These are phyloP conservation scores for Hymenopus coronatus DNA, from an alignment of 2,888 invertebrate species.

Conservation along the genomic window DNA sequence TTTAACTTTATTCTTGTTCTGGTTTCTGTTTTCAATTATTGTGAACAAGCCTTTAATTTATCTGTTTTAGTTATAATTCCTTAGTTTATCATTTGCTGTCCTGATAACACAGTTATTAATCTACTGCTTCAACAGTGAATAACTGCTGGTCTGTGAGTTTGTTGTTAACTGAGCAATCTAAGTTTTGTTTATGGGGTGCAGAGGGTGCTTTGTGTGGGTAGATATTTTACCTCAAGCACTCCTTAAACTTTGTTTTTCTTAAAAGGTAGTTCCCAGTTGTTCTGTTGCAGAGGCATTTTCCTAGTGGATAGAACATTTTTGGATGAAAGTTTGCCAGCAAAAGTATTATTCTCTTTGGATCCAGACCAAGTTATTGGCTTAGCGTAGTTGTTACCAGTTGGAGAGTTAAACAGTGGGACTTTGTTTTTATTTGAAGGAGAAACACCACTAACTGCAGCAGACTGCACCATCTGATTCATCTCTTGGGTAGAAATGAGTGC, in stretches of 20 bases:
- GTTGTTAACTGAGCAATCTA: no score
- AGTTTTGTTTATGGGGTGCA: no score
- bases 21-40: no score
- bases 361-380: not conserved
- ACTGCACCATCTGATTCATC: not conserved
- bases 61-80: no score
- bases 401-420: not conserved
- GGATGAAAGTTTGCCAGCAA: not conserved
- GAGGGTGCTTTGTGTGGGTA: no score
- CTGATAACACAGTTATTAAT: no score
- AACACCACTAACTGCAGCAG: not conserved
- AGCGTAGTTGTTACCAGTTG: not conserved
- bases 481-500: conserved; percentile 5
- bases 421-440: not conserved
- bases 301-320: not conserved
- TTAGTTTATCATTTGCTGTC: no score
- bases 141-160: no score
- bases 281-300: not conserved
- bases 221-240: not conserved
- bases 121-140: no score
- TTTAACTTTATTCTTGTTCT: no score
- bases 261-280: not conserved
- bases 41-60: no score
- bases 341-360: not conserved
- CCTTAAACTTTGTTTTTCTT: not conserved